Conservation (phyloP, 2,797 vertebrate species). For the Holocentrus rufus region DNA sequence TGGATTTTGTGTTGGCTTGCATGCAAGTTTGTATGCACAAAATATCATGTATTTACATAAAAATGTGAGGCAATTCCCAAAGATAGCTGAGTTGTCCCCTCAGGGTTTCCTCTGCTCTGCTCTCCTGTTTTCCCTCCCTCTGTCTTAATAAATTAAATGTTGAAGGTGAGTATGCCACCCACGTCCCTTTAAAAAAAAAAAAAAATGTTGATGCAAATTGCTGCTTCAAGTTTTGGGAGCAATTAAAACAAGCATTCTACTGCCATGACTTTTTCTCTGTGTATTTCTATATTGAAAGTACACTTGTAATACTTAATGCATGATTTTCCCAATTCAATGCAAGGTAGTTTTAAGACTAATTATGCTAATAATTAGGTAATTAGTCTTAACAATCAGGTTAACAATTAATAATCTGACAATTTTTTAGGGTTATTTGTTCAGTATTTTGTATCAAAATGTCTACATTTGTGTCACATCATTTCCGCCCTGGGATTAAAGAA, state of each 20-base stretch:
- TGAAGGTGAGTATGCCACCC: neutral
- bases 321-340: constrained; percentile 32
- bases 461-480: constrained; percentile 39
- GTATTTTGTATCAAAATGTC: constrained; percentile 75
- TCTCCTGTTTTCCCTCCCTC: constrained; percentile 5
- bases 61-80: constrained; percentile 1
- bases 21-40: constrained; percentile 9
- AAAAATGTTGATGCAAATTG: neutral
- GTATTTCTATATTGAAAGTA: constrained; percentile 11
- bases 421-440: constrained; percentile 61
- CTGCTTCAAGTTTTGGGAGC: neutral
- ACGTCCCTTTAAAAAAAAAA: constrained; percentile 5
- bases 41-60: constrained; percentile 19
- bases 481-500: constrained; percentile 37
- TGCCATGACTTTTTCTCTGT: constrained; percentile 7
- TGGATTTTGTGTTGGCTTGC: constrained; percentile 61
- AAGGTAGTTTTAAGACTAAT: constrained; percentile 24
- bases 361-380: constrained; percentile 31
- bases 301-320: constrained; percentile 33
- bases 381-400: constrained; percentile 30
- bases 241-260: neutral
- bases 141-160: constrained; percentile 13
- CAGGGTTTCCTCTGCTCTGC: constrained; percentile 5
- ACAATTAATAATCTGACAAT: constrained; percentile 51
- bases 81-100: neutral